Evolutionary conservation across 2,113 vertebrate genomes (phyloP).

Genomic region (Percina caprodes): DNA sequence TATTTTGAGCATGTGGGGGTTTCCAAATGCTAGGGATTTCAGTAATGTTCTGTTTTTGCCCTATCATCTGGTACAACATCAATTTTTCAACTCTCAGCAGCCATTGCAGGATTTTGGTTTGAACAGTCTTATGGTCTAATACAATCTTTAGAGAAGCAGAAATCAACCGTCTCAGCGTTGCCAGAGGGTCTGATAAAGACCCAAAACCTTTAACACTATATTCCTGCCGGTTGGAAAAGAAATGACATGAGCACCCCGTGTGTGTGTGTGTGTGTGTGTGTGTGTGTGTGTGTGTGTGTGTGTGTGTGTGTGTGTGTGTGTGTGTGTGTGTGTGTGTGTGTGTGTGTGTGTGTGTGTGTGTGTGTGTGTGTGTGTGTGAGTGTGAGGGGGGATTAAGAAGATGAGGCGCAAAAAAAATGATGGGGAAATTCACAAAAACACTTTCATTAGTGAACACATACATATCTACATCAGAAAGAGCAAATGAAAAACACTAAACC

Average conservation of each 20-base stretch:
- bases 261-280: background rate
- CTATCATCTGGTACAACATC: fast-evolving
- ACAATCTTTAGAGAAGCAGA: background rate
- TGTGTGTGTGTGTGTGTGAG: too few relatives aligned
- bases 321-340: too few relatives aligned
- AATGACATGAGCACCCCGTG: slow-evolving; percentile 17
- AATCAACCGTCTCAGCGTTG: background rate
- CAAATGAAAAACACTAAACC: slow-evolving; percentile 8
- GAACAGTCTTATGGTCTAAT: background rate
- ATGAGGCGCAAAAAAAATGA: background rate
- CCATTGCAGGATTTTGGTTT: background rate
- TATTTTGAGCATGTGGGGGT: too few relatives aligned
- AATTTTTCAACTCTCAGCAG: background rate
- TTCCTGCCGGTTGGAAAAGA: slow-evolving; percentile 8
- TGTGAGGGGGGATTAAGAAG: background rate
- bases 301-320: too few relatives aligned
- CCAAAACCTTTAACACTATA: background rate
- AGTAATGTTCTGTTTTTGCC: background rate
- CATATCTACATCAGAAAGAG: slow-evolving; percentile 16
- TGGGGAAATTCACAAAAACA: slow-evolving; percentile 22
- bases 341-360: too few relatives aligned
- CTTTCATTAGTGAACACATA: background rate
- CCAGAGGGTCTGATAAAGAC: slow-evolving; percentile 1
- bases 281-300: too few relatives aligned
- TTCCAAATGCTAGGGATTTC: background rate